Conservation (phyloP, 1,140 invertebrate species). For the Calephelis nemesis region DNA sequence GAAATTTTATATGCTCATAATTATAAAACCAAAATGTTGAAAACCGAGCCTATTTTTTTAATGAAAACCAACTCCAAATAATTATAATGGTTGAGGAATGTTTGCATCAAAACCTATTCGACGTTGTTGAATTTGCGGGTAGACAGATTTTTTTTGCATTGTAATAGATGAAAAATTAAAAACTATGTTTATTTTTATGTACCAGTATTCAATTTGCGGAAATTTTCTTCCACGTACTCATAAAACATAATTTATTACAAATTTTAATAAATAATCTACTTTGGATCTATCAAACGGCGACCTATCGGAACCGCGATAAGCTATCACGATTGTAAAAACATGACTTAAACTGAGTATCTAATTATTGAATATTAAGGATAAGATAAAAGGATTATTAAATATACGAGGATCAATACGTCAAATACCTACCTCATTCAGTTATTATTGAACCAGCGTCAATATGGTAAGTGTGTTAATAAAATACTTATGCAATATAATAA, state of each 20-base stretch:
- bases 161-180: too few species aligned
- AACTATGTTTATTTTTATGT: too few species aligned
- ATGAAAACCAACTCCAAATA: too few species aligned
- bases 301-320: not conserved
- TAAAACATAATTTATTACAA: not conserved
- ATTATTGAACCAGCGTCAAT: slow-evolving; percentile 38
- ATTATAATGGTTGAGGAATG: too few species aligned
- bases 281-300: not conserved
- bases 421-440: slow-evolving; percentile 19
- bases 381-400: slow-evolving; percentile 27
- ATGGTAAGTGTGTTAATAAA: slow-evolving; percentile 43
- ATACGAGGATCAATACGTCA: slow-evolving; percentile 1
- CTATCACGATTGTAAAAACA: slow-evolving; percentile 11
- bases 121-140: too few species aligned
- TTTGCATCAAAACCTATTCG: too few species aligned
- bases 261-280: slow-evolving; percentile 6
- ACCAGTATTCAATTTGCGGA: too few species aligned
- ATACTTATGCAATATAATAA: not conserved
- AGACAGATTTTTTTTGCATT: too few species aligned
- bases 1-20: too few species aligned
- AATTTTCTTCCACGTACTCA: too few species aligned
- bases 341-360: slow-evolving; percentile 7
- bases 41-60: too few species aligned
- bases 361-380: slow-evolving; percentile 23
- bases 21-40: too few species aligned